These are phyloP conservation scores for Urophycis tenuis DNA, from an alignment of 2,797 vertebrate species.

Conservation along the genomic window DNA sequence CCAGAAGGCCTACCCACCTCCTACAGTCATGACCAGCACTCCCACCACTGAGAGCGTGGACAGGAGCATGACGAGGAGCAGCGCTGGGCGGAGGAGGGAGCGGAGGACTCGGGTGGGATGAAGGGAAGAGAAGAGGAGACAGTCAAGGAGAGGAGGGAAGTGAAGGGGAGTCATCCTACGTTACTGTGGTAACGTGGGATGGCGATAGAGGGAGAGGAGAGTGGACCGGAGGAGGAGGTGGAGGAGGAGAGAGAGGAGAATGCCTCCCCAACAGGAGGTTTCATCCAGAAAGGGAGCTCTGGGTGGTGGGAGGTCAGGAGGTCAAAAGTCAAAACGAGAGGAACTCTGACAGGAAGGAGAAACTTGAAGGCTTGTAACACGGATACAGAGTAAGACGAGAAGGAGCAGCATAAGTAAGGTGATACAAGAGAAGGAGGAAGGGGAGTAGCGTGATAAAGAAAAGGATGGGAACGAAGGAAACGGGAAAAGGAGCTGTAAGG, in stretches of 20 bases:
- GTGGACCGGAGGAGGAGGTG: no score
- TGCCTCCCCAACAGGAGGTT: no score
- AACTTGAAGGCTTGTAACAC: no score
- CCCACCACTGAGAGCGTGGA: not conserved
- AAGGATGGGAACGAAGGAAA: no score
- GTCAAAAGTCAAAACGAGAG: not conserved
- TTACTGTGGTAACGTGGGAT: not conserved
- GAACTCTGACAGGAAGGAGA: not conserved
- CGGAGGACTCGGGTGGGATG: not conserved
- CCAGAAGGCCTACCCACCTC: not conserved
- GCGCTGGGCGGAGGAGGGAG: not conserved
- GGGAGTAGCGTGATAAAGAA: no score
- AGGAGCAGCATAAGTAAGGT: no score
- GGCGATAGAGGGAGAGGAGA: not conserved
- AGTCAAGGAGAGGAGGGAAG: not conserved
- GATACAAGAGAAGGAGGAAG: no score
- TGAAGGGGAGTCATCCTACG: no score
- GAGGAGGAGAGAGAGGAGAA: not conserved
- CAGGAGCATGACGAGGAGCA: not conserved
- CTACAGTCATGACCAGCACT: not conserved
- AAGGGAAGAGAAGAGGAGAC: not conserved
- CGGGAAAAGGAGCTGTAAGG: no score
- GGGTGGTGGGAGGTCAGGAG: no score
- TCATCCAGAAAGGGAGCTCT: no score
- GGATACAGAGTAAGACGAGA: no score